Evolutionary conservation across 2,113 vertebrate genomes (phyloP).

Genomic region (Oryctolagus cuniculus): mOryCun1.1 NC_091435.1:4440501-4441000

Average conservation of each 20-base stretch:
- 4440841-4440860: background rate
- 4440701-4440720: background rate
- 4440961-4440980: background rate
- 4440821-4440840: background rate
- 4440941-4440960: background rate
- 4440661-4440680: background rate
- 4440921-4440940: background rate
- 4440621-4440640: too few species aligned
- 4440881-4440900: too few species aligned
- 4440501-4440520: background rate
- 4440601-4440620: background rate
- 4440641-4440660: background rate
- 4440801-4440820: background rate
- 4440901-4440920: rapidly evolving
- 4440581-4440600: background rate
- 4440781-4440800: background rate
- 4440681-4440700: background rate
- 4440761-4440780: background rate
- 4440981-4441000: background rate
- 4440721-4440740: background rate
- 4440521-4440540: background rate
- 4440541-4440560: background rate
- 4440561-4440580: background rate
- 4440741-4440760: background rate
- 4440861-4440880: background rate